Percentiles rank a stretch among this genome's conserved stretches.
phyloP scores from a whole-genome alignment of 2,113 vertebrate genomes.

The Tylochromis polylepis region DNA sequence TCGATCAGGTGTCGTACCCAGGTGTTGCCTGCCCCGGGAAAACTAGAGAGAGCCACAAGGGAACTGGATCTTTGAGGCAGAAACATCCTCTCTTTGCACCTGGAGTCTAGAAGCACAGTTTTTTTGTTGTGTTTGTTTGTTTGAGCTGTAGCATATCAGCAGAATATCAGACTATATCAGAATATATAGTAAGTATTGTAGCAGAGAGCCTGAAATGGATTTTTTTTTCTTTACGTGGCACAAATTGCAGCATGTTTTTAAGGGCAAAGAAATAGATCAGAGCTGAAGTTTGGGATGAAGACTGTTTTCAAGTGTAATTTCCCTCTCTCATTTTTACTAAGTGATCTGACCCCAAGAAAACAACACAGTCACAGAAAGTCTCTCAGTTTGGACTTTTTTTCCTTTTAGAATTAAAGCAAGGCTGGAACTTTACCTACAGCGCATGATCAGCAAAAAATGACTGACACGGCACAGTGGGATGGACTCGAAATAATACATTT shows the following conservation, averaged over 20 bases:
- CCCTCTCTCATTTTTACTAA: not conserved
- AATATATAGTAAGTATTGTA: not conserved
- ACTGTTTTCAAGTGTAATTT: conserved; percentile 1
- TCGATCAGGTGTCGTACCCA: conserved; percentile 96
- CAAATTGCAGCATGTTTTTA: not conserved
- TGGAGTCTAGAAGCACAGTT: conserved; percentile 77
- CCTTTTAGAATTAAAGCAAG: not conserved
- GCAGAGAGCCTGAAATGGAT: not conserved
- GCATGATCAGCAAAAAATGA: not conserved
- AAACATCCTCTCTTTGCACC: conserved; percentile 89
- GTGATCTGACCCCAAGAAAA: not conserved
- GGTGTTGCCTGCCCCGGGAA: conserved; percentile 93
- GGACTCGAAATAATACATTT: not conserved
- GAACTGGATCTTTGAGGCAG: conserved; percentile 83
- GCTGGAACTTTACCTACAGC: not conserved
- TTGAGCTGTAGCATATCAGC: not conserved
- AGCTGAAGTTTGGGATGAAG: not conserved
- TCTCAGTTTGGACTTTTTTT: not conserved
- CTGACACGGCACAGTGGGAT: not conserved
- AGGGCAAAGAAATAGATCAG: not conserved
- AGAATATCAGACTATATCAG: not conserved
- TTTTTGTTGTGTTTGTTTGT: not conserved
- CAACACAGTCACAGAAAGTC: not conserved
- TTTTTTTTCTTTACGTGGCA: not conserved
- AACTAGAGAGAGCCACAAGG: conserved; percentile 89